phyloP scores from a whole-genome alignment of 2,113 vertebrate genomes.

The Xenus cinereus region DNA sequence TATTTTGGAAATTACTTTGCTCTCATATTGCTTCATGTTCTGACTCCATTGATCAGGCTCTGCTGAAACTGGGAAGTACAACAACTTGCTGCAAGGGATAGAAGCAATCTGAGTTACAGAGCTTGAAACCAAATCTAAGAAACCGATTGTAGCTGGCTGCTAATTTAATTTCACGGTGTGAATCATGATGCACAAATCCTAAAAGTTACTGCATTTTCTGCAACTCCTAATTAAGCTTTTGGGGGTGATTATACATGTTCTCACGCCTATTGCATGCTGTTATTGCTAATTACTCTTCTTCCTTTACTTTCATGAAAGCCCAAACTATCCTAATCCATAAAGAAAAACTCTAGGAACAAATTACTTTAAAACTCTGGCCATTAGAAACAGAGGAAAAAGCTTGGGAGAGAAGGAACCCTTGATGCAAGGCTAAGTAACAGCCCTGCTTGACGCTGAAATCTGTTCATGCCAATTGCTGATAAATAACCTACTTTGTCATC shows the following conservation, averaged over 20 bases:
- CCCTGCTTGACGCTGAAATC: not conserved
- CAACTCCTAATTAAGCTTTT: constrained; percentile 6
- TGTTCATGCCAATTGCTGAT: not conserved
- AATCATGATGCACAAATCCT: not conserved
- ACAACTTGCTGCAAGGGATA: not conserved
- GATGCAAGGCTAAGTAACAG: not conserved
- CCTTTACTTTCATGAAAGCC: not conserved
- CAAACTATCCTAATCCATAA: not conserved
- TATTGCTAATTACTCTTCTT: not conserved
- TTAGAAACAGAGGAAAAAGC: not conserved
- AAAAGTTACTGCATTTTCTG: not conserved
- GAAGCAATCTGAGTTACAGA: not conserved
- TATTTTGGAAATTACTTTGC: not conserved
- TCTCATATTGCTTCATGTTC: not conserved
- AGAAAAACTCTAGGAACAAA: not conserved
- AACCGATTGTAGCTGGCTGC: not conserved
- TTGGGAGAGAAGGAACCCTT: not conserved
- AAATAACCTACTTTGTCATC: not conserved
- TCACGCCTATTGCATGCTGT: not conserved
- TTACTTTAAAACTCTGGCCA: not conserved
- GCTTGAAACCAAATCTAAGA: not conserved
- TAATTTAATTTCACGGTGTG: not conserved
- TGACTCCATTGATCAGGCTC: not conserved
- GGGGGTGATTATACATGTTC: not conserved
- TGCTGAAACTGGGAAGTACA: not conserved